phyloP scores from a whole-genome alignment of 2,797 vertebrate genomes.

The Hybognathus amarus region DNA sequence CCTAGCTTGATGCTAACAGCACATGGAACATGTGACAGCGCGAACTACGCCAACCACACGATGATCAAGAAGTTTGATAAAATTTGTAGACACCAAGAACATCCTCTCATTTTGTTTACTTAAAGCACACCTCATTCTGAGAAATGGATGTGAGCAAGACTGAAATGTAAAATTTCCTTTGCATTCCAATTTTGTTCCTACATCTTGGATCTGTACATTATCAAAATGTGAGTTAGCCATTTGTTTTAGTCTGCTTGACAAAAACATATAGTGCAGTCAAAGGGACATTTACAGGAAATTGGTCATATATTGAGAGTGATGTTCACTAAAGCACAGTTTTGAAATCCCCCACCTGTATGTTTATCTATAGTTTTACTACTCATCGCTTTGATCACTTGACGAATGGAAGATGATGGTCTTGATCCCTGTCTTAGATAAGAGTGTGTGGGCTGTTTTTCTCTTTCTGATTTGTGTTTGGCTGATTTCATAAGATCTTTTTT shows the following conservation, averaged over 20 bases:
- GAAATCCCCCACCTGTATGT: constrained; percentile 68
- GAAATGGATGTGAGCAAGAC: neutral
- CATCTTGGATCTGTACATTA: neutral
- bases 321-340: neutral
- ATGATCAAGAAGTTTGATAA: constrained; percentile 33
- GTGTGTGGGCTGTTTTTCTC: constrained; percentile 36
- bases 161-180: neutral
- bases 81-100: constrained; percentile 8
- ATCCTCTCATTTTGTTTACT: constrained; percentile 23
- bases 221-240: neutral
- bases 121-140: neutral
- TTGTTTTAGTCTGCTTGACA: neutral
- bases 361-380: constrained; percentile 68
- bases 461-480: constrained; percentile 18
- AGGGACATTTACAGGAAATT: constrained; percentile 48
- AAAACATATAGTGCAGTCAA: neutral
- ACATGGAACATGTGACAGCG: constrained; percentile 1
- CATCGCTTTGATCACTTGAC: constrained; percentile 41
- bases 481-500: neutral
- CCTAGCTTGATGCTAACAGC: neutral
- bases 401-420: constrained; percentile 12
- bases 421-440: constrained; percentile 51
- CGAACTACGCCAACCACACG: constrained; percentile 1
- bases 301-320: neutral
- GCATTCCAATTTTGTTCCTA: neutral